These are phyloP conservation scores for Tokudaia tokunoshimensis DNA, from an alignment of 2,797 vertebrate species.

Conservation along the genomic window DNA sequence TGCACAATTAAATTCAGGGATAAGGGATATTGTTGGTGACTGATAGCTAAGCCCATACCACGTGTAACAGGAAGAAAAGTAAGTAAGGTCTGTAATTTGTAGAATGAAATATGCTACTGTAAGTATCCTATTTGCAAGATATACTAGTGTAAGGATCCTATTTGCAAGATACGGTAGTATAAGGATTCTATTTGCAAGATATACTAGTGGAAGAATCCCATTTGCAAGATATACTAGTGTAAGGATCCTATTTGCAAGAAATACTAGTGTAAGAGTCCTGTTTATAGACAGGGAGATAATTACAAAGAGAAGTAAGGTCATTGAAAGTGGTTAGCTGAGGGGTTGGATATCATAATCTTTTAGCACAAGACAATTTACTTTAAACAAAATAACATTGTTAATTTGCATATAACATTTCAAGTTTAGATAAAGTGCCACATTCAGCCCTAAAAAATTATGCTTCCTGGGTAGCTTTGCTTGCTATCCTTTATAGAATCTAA, in stretches of 20 bases:
- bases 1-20: slow-evolving; percentile 7
- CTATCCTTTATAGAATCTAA: neutral
- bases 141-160: neutral
- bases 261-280: too few relatives aligned
- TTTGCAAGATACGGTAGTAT: neutral
- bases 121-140: neutral
- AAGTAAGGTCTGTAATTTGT: neutral
- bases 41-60: neutral
- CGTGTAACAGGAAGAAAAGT: neutral
- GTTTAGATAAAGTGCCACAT: neutral
- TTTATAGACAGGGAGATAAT: neutral
- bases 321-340: neutral
- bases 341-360: neutral
- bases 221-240: neutral
- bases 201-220: neutral
- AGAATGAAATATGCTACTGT: neutral
- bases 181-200: neutral
- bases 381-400: neutral
- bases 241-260: neutral
- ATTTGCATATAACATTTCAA: neutral
- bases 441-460: neutral
- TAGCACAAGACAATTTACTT: neutral
- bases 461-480: neutral
- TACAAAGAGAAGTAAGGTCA: neutral
- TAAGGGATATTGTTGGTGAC: neutral